These are phyloP conservation scores for Bubo bubo DNA, from an alignment of 2,113 vertebrate genomes.

Conservation along the genomic window DNA sequence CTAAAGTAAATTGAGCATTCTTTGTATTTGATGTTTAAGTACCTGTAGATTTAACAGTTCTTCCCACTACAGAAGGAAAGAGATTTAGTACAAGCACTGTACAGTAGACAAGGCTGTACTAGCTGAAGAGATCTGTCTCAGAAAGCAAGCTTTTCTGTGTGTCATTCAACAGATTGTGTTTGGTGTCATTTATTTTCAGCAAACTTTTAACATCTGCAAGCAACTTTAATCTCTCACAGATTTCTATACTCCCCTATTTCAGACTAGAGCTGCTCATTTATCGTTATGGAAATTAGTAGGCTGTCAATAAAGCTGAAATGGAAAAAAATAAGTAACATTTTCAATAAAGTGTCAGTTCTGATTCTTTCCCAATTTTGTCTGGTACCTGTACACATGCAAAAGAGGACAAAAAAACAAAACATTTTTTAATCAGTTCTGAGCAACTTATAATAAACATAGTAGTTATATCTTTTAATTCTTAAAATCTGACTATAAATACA, in stretches of 20 bases:
- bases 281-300: background rate
- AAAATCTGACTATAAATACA: background rate
- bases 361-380: background rate
- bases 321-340: background rate
- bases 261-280: background rate
- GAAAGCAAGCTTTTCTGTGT: background rate
- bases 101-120: background rate
- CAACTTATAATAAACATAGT: background rate
- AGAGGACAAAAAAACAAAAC: accelerated
- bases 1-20: slow-evolving; percentile 1
- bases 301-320: background rate
- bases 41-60: slow-evolving; percentile 2
- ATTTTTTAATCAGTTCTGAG: background rate
- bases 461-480: background rate
- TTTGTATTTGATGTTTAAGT: slow-evolving; percentile 28
- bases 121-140: background rate
- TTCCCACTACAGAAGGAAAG: background rate
- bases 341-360: background rate
- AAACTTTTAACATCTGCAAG: background rate
- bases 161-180: background rate
- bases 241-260: background rate
- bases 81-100: background rate
- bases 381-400: background rate
- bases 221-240: background rate
- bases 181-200: background rate